A percentile compares a stretch with the other conserved stretches of the same genome.
Conservation (phyloP, 2,888 invertebrate genomes). For the Pimpla rufipes region DNA sequence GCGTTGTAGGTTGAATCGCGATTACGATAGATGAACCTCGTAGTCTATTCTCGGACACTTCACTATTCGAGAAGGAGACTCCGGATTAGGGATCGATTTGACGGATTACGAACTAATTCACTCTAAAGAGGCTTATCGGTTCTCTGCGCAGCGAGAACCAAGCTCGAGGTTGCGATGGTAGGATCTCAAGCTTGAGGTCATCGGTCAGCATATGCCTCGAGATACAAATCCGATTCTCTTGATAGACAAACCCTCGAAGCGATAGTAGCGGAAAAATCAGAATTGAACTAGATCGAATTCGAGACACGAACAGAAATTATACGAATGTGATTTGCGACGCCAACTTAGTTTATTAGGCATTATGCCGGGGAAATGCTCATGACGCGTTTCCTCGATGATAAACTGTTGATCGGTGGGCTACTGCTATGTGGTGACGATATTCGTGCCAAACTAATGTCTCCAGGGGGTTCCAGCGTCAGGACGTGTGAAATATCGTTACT, state of each 20-base stretch:
- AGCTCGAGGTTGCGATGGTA: conserved; percentile 2
- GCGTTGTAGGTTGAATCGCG: background rate
- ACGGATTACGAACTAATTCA: conserved; percentile 31
- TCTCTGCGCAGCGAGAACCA: background rate
- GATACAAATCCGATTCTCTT: background rate
- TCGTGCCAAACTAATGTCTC: conserved; percentile 22
- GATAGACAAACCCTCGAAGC: background rate
- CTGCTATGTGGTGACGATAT: conserved; percentile 10
- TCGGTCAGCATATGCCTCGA: conserved; percentile 17
- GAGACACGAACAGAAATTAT: background rate
- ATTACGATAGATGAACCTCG: background rate
- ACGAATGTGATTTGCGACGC: conserved; percentile 20
- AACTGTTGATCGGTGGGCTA: conserved; percentile 53
- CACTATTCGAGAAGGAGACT: background rate
- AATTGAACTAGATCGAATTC: conserved; percentile 21
- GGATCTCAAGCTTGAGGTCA: conserved; percentile 7
- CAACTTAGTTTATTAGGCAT: conserved; percentile 53
- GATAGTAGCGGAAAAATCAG: conserved; percentile 22
- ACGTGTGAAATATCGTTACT: conserved; percentile 57
- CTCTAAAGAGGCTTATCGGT: background rate
- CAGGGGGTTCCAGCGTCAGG: conserved; percentile 36
- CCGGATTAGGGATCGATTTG: background rate
- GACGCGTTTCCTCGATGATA: conserved; percentile 50
- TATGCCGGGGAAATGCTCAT: conserved; percentile 40
- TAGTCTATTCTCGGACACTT: background rate